phyloP scores from a whole-genome alignment of 2,888 invertebrate genomes.

The Agriopis aurantiaria region DNA sequence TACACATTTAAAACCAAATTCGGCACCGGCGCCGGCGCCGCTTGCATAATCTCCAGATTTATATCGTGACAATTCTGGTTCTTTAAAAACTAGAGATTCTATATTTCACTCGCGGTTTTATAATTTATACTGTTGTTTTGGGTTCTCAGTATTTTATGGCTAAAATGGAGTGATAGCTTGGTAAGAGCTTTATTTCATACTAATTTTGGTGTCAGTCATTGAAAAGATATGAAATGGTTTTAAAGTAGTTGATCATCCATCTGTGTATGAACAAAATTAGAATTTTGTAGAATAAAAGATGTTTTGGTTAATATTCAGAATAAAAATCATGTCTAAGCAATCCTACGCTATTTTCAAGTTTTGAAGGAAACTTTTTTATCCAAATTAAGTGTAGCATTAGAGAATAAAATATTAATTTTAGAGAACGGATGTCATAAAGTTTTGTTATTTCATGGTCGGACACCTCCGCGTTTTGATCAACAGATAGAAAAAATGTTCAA shows the following conservation, averaged over 20 bases:
- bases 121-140: constrained; percentile 40
- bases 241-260: not conserved
- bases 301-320: not conserved
- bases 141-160: constrained; percentile 30
- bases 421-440: constrained; percentile 28
- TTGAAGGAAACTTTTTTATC: constrained; percentile 13
- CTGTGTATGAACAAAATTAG: not conserved
- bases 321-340: constrained; percentile 1
- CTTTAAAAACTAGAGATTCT: constrained; percentile 31
- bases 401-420: constrained; percentile 9
- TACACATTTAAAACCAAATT: constrained; percentile 35
- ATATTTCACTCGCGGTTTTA: constrained; percentile 31
- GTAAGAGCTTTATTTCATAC: not conserved
- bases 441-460: constrained; percentile 8
- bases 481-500: not conserved
- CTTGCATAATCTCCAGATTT: constrained; percentile 43
- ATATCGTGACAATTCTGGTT: constrained; percentile 46
- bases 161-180: constrained; percentile 4
- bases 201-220: not conserved
- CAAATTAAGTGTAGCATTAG: constrained; percentile 4
- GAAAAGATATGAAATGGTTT: not conserved
- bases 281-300: not conserved
- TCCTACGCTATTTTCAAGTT: constrained; percentile 5
- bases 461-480: constrained; percentile 1
- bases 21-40: constrained; percentile 35